Evolutionary conservation across 2,888 invertebrate species (phyloP).

Genomic region (Amaurobius ferox): DNA sequence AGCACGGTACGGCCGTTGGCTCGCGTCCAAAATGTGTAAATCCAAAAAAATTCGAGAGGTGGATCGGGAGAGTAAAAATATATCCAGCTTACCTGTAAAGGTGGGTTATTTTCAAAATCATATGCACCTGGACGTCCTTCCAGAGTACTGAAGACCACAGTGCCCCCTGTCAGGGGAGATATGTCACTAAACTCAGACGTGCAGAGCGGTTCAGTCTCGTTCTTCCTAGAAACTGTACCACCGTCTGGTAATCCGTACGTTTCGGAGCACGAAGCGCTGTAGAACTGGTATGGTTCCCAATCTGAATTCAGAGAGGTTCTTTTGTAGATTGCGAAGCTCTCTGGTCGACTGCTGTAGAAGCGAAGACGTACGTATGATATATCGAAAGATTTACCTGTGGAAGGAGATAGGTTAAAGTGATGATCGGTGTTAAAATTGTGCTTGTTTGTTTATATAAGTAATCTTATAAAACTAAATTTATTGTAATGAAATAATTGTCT

Average conservation of each 20-base stretch:
- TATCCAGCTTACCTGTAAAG: conserved; percentile 85
- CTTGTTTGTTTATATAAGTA: no score
- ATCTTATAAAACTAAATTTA: no score
- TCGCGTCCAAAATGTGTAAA: no score
- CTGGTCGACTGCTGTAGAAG: conserved; percentile 96
- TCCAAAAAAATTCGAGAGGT: no score
- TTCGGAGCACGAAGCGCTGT: conserved; percentile 93
- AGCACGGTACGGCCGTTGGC: no score
- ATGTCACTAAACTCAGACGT: conserved; percentile 98
- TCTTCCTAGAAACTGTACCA: conserved; percentile 85
- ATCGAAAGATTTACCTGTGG: conserved; percentile 94
- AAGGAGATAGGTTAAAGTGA: not conserved
- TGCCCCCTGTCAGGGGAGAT: conserved; percentile 96
- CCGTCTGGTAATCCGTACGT: conserved; percentile 92
- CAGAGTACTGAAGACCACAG: conserved; percentile 95
- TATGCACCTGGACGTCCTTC: conserved; percentile 96
- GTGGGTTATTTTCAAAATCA: conserved; percentile 91
- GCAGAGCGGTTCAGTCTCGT: conserved; percentile 95
- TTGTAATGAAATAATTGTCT: no score
- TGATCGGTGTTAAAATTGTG: no score
- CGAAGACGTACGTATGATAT: conserved; percentile 96
- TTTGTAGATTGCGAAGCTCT: conserved; percentile 97
- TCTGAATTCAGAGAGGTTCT: conserved; percentile 85
- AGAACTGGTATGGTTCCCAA: conserved; percentile 94
- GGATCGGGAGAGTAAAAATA: no score